A percentile compares a stretch with the other conserved stretches of the same genome.
These are phyloP conservation scores for Molossus molossus DNA, from an alignment of 2,797 vertebrate genomes.

Conservation along the genomic window DNA sequence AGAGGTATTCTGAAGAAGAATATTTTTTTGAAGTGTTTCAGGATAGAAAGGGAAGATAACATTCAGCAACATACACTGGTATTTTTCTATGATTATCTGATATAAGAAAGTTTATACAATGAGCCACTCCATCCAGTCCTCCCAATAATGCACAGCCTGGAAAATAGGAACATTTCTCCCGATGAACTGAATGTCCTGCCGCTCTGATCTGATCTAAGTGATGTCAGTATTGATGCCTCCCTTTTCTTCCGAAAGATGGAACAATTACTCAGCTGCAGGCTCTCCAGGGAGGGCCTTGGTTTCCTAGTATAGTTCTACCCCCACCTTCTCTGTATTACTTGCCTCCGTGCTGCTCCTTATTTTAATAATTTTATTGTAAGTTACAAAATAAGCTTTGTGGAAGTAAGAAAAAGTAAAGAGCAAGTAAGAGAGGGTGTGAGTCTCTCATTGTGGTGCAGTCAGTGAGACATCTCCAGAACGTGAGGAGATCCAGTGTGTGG, in stretches of 20 bases:
- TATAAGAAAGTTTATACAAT: not conserved
- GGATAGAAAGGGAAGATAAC: not conserved
- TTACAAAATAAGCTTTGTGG: not conserved
- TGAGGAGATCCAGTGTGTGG: not conserved
- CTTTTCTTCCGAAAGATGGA: not conserved
- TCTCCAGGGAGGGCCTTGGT: not conserved
- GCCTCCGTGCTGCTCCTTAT: not conserved
- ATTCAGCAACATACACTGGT: not conserved
- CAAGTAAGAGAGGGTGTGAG: not conserved
- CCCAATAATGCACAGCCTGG: not conserved
- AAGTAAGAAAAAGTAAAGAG: not conserved
- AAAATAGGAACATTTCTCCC: not conserved
- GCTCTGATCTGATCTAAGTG: not conserved
- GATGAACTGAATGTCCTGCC: not conserved
- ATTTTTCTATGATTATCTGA: constrained; percentile 41
- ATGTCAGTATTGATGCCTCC: not conserved
- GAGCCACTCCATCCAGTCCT: not conserved
- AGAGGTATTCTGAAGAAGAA: not conserved
- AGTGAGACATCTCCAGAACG: not conserved
- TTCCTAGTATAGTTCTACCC: not conserved
- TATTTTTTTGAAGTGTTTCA: not conserved
- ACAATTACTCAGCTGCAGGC: not conserved
- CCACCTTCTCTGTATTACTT: not conserved
- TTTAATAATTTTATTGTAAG: not conserved
- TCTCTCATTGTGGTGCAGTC: not conserved